A percentile compares a stretch with the other conserved stretches of the same genome.
phyloP scores from a whole-genome alignment of 2,888 invertebrate genomes.

The Schizaphis graminum region DNA sequence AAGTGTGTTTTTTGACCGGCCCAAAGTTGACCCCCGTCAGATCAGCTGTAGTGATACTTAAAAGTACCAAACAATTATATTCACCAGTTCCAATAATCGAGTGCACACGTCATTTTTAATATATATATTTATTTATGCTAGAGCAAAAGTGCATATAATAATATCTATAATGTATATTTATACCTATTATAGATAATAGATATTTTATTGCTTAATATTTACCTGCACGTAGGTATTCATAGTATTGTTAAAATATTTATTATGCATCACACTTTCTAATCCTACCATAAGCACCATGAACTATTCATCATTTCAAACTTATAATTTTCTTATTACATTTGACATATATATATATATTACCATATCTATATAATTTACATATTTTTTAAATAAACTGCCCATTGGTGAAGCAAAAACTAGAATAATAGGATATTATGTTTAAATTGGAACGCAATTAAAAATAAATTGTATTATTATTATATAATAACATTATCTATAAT shows the following conservation, averaged over 20 bases:
- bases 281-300: background rate
- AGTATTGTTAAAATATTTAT: background rate
- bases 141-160: background rate
- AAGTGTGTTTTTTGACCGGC: background rate
- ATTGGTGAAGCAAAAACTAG: background rate
- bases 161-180: background rate
- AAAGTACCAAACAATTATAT: background rate
- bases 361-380: background rate
- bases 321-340: background rate
- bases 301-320: background rate
- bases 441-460: background rate
- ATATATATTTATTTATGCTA: background rate
- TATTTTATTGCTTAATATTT: background rate
- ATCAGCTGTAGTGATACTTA: background rate
- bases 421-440: background rate
- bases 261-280: slow-evolving; percentile 9
- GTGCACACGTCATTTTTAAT: background rate
- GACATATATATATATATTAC: background rate
- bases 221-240: background rate
- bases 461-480: background rate
- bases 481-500: background rate
- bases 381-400: background rate
- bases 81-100: background rate
- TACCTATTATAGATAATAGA: background rate
- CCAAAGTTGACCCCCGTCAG: background rate